Base-by-base conservation (phyloP, 23 tunicate species). In the Pegea sp. region DNA sequence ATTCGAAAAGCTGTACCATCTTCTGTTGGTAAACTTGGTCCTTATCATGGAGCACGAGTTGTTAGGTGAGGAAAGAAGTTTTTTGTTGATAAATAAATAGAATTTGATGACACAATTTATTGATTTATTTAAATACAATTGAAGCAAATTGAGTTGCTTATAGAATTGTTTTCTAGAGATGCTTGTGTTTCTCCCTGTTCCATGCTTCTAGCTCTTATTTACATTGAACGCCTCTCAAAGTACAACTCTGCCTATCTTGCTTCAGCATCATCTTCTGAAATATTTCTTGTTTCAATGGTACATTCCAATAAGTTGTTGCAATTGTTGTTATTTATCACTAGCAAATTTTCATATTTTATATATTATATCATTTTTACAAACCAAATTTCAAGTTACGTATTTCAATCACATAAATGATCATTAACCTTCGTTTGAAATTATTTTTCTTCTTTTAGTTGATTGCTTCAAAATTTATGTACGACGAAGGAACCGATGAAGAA, bases 101-200 rank as follows among this genome's bases (percentile, higher is more conserved):
- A 38, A 16, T 11, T 8, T 8, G 16, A 8, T 38, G 46, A 8
- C 11, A 38, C 46, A 38, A 11, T 16, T 38, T 38, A 8, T 11
- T 38, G 11, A 38, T 38, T 11, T 38, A 38, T 8, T 8, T 38
- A 38, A 38, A 11, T 38, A 8, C 16, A 38, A 8, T 16, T 38
- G 11, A 16, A 8, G 11, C 11, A 16, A 8, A 38, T 38, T 38
- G 46, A 38, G 16, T 8, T 8, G 13, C 16, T 8, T 38, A 8
- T 38, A 38, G 11, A 38, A 8, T 38, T 38, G 46, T 38, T 38
- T 38, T 56, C 1, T 31, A 84, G 99, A 31, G 81, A 91, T 68
- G 77, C 99, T 4, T 78, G 93, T 56, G 42, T 79, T 24, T 74
- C 86, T 22, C 99, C 99, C 5, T 91, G 93, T 55, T 68, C 99